These are phyloP conservation scores for Crotalus helleri DNA, from an alignment of 2,113 vertebrate genomes.

Conservation along the genomic window DNA sequence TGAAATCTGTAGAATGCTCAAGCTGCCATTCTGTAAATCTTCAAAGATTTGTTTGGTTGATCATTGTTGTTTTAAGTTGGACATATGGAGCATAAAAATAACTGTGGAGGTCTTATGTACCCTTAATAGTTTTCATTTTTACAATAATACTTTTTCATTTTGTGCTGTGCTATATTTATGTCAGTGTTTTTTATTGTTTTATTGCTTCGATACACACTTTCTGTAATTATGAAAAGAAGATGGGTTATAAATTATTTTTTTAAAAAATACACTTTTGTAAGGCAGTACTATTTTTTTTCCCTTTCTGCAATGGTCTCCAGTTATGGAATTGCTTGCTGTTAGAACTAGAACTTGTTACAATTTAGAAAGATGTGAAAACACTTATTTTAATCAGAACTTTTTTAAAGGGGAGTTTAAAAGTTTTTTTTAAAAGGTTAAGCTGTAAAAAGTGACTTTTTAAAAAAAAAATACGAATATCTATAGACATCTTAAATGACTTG, in stretches of 20 bases:
- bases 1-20: background rate
- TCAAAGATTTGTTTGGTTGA: background rate
- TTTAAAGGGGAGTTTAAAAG: background rate
- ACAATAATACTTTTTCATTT: background rate
- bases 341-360: background rate
- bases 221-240: background rate
- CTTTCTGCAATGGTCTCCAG: background rate
- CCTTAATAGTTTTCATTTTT: background rate
- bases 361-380: background rate
- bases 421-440: background rate
- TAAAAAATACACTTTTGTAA: background rate
- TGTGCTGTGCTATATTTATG: background rate
- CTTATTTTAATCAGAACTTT: background rate
- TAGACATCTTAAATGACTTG: background rate
- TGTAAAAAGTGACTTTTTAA: background rate
- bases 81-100: background rate
- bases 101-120: background rate
- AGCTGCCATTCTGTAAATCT: background rate
- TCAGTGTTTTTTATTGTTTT: background rate
- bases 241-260: background rate
- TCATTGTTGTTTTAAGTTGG: background rate
- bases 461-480: background rate
- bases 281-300: background rate
- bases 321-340: background rate
- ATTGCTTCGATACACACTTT: background rate